phyloP scores from a whole-genome alignment of 2,888 invertebrate species.

The Notodonta ziczac region DNA sequence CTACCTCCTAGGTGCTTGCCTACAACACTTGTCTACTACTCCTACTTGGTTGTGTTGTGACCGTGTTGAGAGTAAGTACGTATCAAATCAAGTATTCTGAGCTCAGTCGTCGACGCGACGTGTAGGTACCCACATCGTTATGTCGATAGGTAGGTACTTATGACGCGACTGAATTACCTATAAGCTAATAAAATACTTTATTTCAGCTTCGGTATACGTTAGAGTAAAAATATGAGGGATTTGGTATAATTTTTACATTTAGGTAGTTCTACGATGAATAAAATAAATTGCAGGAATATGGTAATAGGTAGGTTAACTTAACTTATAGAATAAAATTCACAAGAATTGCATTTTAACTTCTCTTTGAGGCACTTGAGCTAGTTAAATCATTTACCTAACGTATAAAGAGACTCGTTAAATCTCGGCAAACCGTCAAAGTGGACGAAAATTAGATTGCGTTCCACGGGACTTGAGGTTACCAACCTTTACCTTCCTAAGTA shows the following conservation, averaged over 20 bases:
- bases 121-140: neutral
- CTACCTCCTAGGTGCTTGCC: too few species aligned
- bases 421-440: constrained; percentile 24
- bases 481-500: neutral
- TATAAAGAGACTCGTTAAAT: constrained; percentile 18
- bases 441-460: constrained; percentile 32
- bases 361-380: constrained; percentile 1
- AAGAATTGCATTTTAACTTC: too few species aligned
- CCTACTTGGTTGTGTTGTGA: too few species aligned
- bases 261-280: neutral
- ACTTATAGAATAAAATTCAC: too few species aligned
- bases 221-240: neutral
- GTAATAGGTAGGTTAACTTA: neutral
- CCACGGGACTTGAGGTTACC: neutral
- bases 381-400: constrained; percentile 16
- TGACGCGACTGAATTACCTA: neutral
- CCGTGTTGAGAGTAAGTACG: neutral
- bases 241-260: neutral
- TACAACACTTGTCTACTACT: too few species aligned
- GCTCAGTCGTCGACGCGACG: neutral
- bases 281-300: neutral
- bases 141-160: neutral
- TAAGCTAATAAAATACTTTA: neutral
- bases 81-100: neutral
- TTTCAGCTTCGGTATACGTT: neutral